These are phyloP conservation scores for Campoletis raptor DNA, from an alignment of 2,888 invertebrate genomes.

Conservation along the genomic window DNA sequence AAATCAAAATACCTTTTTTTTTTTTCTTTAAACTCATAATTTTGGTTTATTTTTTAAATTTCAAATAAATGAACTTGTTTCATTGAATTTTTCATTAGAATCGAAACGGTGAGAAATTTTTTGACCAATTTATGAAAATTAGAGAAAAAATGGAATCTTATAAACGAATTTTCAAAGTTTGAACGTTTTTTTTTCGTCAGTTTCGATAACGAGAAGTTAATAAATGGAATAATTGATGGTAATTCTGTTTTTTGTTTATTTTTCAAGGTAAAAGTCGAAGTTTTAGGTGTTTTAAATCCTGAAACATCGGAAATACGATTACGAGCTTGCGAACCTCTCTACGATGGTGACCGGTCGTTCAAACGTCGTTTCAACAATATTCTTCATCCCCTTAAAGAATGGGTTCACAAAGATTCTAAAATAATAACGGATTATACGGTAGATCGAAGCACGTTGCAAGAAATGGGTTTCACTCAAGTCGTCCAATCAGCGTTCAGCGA, in stretches of 20 bases:
- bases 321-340: constrained; percentile 93
- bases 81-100: too few species aligned
- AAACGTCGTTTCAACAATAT: constrained; percentile 94
- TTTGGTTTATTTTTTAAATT: too few species aligned
- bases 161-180: too few species aligned
- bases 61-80: too few species aligned
- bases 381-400: constrained; percentile 90
- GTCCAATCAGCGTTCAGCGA: constrained; percentile 87
- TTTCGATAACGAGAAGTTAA: too few species aligned
- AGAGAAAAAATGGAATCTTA: too few species aligned
- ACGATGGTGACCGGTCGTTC: constrained; percentile 92
- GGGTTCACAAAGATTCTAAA: constrained; percentile 92
- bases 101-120: too few species aligned
- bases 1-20: too few species aligned
- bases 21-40: too few species aligned
- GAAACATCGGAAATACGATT: constrained; percentile 89
- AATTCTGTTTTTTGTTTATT: background rate
- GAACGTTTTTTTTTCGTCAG: too few species aligned
- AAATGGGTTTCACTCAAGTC: constrained; percentile 93
- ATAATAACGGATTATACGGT: constrained; percentile 94
- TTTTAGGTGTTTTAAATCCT: constrained; percentile 93
- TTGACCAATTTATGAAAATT: too few species aligned
- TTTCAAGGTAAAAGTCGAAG: constrained; percentile 92
- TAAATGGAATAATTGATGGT: too few species aligned
- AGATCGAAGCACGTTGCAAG: constrained; percentile 91